Evolutionary conservation across 2,888 invertebrate genomes (phyloP).

Genomic region (Drosophila prolongata): DNA sequence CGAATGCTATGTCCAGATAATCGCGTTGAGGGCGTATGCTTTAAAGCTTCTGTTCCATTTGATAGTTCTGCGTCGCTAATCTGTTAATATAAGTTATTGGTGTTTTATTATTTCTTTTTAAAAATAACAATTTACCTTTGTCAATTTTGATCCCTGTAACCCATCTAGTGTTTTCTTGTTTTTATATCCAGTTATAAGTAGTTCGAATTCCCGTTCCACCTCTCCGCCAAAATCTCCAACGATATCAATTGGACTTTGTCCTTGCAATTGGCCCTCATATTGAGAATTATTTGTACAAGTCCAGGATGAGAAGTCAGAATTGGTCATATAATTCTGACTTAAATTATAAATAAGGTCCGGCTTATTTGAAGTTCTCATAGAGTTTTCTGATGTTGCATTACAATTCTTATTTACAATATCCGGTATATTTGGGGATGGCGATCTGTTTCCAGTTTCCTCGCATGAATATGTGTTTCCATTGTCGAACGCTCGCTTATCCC

Average conservation of each 20-base stretch:
- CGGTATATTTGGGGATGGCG: conserved; percentile 56
- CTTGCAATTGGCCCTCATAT: conserved; percentile 50
- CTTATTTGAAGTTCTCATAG: conserved; percentile 64
- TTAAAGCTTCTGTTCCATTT: conserved; percentile 60
- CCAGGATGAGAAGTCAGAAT: conserved; percentile 32
- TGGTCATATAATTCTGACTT: conserved; percentile 42
- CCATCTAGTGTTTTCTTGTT: conserved; percentile 35
- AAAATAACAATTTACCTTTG: conserved; percentile 4
- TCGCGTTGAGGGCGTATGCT: conserved; percentile 38
- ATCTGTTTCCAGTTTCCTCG: conserved; percentile 1
- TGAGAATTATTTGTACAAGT: conserved; percentile 26
- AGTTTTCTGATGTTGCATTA: conserved; percentile 38
- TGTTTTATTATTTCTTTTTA: too few species aligned
- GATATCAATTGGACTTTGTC: conserved; percentile 81
- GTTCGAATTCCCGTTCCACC: conserved; percentile 82
- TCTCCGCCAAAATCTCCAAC: conserved; percentile 83
- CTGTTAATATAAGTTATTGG: conserved; percentile 21
- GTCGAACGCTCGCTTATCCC: conserved; percentile 5
- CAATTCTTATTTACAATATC: conserved; percentile 81
- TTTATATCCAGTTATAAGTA: conserved; percentile 82
- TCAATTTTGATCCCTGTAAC: conserved; percentile 11
- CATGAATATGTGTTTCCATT: conserved; percentile 17
- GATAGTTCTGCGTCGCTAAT: conserved; percentile 67
- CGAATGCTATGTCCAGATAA: conserved; percentile 22
- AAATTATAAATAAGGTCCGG: conserved; percentile 80